Base-by-base conservation (phyloP, 2,888 invertebrate species). In the Agrotis exclamationis region DNA sequence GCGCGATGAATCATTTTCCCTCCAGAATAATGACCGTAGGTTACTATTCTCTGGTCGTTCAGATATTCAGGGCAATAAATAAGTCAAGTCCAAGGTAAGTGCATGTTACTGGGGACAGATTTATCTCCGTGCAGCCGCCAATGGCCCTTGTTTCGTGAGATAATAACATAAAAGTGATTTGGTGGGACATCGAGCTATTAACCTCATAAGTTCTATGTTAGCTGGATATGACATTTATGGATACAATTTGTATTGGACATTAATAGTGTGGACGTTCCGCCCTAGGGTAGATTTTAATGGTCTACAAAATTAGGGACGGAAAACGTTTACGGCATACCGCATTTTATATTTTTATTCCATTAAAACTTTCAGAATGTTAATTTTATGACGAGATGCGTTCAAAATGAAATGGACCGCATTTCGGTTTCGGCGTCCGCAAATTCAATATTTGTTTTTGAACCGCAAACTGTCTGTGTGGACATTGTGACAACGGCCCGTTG, bases 11-110 rank as follows among this genome's bases (percentile, higher is more conserved):
- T 86, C 86, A 86, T 79, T 83, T 74, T 79, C 64, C 50, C 63
- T 73, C 53, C 76, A 74, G 65, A 69, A 75, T 79, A 84, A 84
- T 79, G 59, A 70, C 59, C 57, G 70, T 65, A 74, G 70, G 64
- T 64, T 70, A 63, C 63, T 74, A 71, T 71, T 68, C 78, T 80
- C 77, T 63, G 59, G 71, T 28, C 63, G 84, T 85, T 83, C 82
- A 85, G 87, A 86, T 87, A 86, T 86, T 87, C 84, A 80, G 79
- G 24, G 82, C 83, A 82, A 90, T 90, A 92, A 91, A 90, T 86
- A 91, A 89, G 85, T 87, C 89, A 89, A 87, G 87, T 84, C 80
- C 84, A 88, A 89, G 86, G 86, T 85, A 87, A 87, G 85, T 83
- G 79, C 66, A 74, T 65, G 76, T 64, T 75, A 57, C 57, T 76